phyloP scores from a whole-genome alignment of 2,888 invertebrate species.

The Tenodera sinensis region DNA sequence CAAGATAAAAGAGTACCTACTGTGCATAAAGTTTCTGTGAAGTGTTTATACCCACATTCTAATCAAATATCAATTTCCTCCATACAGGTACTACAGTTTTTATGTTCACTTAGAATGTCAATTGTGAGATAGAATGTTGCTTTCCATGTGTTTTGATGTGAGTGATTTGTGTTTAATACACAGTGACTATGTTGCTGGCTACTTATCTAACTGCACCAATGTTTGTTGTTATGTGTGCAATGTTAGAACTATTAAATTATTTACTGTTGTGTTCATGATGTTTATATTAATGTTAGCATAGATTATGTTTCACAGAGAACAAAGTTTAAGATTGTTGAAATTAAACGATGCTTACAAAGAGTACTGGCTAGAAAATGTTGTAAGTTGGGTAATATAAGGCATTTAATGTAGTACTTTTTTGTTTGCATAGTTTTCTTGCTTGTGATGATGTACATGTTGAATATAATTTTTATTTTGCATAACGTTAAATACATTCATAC shows the following conservation, averaged over 20 bases:
- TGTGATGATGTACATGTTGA: background rate
- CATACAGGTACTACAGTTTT: too few relatives aligned
- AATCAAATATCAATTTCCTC: too few relatives aligned
- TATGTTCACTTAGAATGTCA: too few relatives aligned
- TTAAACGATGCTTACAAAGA: background rate
- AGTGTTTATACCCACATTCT: too few relatives aligned
- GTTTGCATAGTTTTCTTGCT: background rate
- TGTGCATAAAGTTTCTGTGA: too few relatives aligned
- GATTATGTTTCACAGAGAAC: background rate
- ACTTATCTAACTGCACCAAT: background rate
- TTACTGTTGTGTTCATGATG: constrained; percentile 1
- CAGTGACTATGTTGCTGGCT: background rate
- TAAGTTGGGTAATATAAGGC: background rate
- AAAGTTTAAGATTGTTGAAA: background rate
- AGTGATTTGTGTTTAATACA: background rate
- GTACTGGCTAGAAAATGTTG: background rate
- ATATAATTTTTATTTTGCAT: background rate
- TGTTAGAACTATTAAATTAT: background rate
- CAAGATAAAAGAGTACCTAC: too few relatives aligned
- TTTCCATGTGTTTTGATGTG: background rate
- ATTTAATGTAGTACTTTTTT: background rate
- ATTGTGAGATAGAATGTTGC: background rate
- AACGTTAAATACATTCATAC: background rate
- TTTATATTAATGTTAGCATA: background rate
- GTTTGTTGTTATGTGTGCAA: background rate